Evolutionary conservation across 2,113 vertebrate species (phyloP), one percentile per base, ranked within the genome.

Genomic region (Hippoglossus stenolepis): DNA sequence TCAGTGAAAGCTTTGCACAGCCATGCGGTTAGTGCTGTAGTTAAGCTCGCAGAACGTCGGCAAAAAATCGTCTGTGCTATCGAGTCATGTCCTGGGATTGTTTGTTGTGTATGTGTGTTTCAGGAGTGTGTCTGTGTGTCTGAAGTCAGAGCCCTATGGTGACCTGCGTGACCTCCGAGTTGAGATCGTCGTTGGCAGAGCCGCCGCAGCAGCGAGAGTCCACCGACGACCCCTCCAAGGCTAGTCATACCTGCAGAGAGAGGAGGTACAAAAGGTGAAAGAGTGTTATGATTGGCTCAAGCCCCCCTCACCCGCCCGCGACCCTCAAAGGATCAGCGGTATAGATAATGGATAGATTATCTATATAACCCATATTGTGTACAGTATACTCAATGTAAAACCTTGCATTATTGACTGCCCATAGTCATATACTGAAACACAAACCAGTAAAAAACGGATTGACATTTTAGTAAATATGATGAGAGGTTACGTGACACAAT

Each of bases 211-310:
- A 82, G 75, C 83, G 91, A 68, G 92, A 91, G 90, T 96, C 95
- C 94, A 94, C 90, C 86, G 95, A 96, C 89, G 94, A 95, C 95
- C 95, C 94, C 91, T 96, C 96, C 95, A 97, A 90, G 89, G 94
- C 96, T 97, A 98, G 96, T 96, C 96, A 91, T 99, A 98, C 97
- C 97, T 98, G 96, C 70, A 62, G 45, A 71, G 67, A 79, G 14
- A 66, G 21, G 10, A 49, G 47, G 20, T 26, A 35, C 17, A 24
- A 26, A 8, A 26, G 14, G 45, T 62, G 20, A 26, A 45, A 2
- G 43, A 11, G 35, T 20, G 13, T 66, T 3, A 3, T 43, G 40
- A 40, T 40, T 40, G 38, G 9, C 38, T 40, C 10, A 2, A 40
- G 38, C 38, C 38, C 38, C 38, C 38, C 40, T 12, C 10, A 3